Evolutionary conservation across 2,888 invertebrate species (phyloP).

Genomic region (Morpho achilles): DNA sequence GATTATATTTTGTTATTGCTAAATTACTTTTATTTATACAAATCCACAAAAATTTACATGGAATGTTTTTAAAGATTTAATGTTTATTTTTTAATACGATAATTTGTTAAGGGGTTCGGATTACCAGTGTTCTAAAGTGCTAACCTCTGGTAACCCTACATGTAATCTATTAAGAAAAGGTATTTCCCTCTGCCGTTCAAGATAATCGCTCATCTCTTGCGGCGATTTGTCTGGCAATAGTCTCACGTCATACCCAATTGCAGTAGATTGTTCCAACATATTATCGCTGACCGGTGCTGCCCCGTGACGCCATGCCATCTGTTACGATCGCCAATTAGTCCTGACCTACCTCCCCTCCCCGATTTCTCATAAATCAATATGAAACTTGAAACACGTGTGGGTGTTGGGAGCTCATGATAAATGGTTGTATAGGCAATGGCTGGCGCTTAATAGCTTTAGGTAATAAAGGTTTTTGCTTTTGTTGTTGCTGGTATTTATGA

Average conservation of each 20-base stretch:
- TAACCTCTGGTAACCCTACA: no score
- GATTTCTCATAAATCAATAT: constrained; percentile 24
- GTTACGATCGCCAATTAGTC: constrained; percentile 34
- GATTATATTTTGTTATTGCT: neutral
- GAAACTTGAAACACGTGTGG: constrained; percentile 17
- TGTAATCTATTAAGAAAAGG: neutral
- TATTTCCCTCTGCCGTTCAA: constrained; percentile 1
- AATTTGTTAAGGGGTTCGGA: no score
- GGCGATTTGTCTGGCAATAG: constrained; percentile 17
- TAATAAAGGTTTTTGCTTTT: neutral
- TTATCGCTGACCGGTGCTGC: constrained; percentile 45
- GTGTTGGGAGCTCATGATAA: constrained; percentile 17
- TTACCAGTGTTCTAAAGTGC: no score
- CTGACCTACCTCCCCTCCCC: constrained; percentile 30
- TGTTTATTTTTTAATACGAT: no score
- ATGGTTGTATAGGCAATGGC: constrained; percentile 15
- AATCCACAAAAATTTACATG: no score
- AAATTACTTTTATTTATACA: neutral
- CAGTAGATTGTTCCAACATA: constrained; percentile 47
- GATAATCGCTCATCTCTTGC: constrained; percentile 16
- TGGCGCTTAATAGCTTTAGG: constrained; percentile 11
- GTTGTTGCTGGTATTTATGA: neutral
- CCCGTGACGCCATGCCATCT: constrained; percentile 41
- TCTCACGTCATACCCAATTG: constrained; percentile 65
- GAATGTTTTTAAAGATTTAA: no score